Evolutionary conservation across 2,113 vertebrate genomes (phyloP).

Genomic region (cattle (Bos taurus)): ARS-UCD2.0 NC_037354.1:44331001-44331500

Average conservation of each 20-base stretch:
- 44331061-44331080: neutral
- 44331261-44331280: neutral
- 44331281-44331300: neutral
- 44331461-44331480: neutral
- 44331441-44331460: neutral
- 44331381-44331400: neutral
- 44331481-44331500: neutral
- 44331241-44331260: neutral
- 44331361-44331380: no score
- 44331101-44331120: neutral
- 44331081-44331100: neutral
- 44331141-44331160: neutral
- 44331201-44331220: neutral
- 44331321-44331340: neutral
- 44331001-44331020: neutral
- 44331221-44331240: neutral
- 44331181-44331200: neutral
- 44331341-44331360: neutral
- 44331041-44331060: rapidly evolving
- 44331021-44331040: neutral
- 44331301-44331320: neutral
- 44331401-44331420: neutral
- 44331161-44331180: neutral
- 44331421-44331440: neutral
- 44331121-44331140: neutral